Percentiles rank a stretch among this genome's conserved stretches.
These are phyloP conservation scores for Brevimyrus niger DNA, from an alignment of 2,113 vertebrate species.

Conservation along the genomic window DNA sequence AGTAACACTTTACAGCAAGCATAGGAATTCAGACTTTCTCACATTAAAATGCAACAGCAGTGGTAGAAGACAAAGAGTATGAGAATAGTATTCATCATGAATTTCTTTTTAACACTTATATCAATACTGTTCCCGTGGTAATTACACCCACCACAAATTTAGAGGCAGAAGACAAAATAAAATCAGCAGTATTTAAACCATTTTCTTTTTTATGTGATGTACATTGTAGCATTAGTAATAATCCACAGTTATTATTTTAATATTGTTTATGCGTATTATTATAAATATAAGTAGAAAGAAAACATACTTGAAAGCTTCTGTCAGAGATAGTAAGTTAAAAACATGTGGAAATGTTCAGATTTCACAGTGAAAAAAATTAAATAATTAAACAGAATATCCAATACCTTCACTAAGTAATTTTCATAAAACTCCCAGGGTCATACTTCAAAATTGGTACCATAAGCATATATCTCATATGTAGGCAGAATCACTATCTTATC, in stretches of 20 bases:
- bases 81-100: background rate
- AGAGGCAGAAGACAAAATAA: background rate
- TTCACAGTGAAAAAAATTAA: background rate
- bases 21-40: background rate
- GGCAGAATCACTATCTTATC: background rate
- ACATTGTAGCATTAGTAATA: background rate
- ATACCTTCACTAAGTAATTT: background rate
- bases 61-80: slow-evolving; percentile 1
- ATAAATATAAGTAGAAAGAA: background rate
- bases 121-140: background rate
- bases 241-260: background rate
- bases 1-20: slow-evolving; percentile 15
- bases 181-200: background rate
- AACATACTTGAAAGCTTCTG: background rate
- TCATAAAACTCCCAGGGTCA: background rate
- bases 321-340: background rate
- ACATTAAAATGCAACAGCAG: slow-evolving; percentile 15
- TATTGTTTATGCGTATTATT: background rate
- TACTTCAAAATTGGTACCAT: background rate
- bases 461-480: background rate
- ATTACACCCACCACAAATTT: background rate
- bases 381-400: background rate
- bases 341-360: background rate
- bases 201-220: background rate
- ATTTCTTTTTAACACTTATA: background rate